Base-by-base conservation (phyloP, 2,113 vertebrate genomes). In the Zeus faber region DNA sequence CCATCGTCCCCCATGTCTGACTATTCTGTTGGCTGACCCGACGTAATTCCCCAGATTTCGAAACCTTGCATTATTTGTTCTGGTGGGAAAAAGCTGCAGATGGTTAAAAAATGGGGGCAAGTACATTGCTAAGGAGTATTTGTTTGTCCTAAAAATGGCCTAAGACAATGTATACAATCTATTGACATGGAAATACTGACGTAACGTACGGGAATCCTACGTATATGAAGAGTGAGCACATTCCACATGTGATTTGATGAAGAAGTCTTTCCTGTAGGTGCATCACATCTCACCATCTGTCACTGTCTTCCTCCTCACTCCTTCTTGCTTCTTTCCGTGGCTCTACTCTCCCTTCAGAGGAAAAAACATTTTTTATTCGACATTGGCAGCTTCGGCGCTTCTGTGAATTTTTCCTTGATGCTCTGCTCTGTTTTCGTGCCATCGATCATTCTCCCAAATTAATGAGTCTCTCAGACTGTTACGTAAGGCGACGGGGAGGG, bases 391-490 rank as follows among this genome's bases (percentile, higher is more conserved):
- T 62, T 23, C 3, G 5, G 23, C 37, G 14, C 20, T 62, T 62
- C 63, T 57, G 57, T 69, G 62, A 54, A 70, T 62, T 76, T 54
- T 55, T 71, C 25, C 18, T 46, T 41, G 44, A 64, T 54, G 5
- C 22, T 5, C 46, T 49, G 31, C 41, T 65, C 41, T 40, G 51
- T 72, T 50, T 60, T 29, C 21, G 11, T 9, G 11, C 16, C 54
- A 23, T 65, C 20, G 7, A 52, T 71, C 61, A 65, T 22, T 18
- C 29, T 18, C 54, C 24, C 9, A 4, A 67, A 67, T 55, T 5
- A 49, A 77, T 37, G 53, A 48, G 39, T 55, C 44, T 68, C 47
- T 49, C 20, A 58, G 49, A 29, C 40, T n/a, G 45, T 65, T 74
- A 65, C 56, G 29, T 35, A 69, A 74, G 41, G 20, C 21, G 9